Evolutionary conservation across 2,113 vertebrate genomes (phyloP).

Genomic region (crab-eating macaque (Macaca fascicularis)): DNA sequence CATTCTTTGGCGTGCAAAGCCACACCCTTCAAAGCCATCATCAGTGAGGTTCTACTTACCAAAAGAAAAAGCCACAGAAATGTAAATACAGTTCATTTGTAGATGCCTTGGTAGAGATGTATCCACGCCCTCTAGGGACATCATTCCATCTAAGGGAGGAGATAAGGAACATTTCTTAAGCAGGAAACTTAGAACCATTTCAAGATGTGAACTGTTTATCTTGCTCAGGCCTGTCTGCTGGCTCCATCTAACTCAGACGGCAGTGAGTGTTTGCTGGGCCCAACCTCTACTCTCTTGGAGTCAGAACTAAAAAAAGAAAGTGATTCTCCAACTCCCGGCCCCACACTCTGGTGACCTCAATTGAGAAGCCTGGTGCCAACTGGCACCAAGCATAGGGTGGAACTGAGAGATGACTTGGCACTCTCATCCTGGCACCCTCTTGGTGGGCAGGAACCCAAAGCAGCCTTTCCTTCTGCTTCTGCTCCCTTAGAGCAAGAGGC

Average conservation of each 20-base stretch:
- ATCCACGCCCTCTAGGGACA: conserved; percentile 67
- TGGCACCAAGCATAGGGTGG: conserved; percentile 40
- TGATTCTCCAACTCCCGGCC: not conserved
- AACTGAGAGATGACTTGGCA: conserved; percentile 44
- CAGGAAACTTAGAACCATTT: conserved; percentile 68
- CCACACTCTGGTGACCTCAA: conserved; percentile 39
- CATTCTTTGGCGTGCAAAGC: conserved; percentile 47
- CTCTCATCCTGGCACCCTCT: conserved; percentile 44
- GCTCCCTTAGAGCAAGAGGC: not conserved
- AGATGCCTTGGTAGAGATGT: conserved; percentile 38
- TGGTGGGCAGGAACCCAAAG: conserved; percentile 50
- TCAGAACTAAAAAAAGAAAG: conserved; percentile 61
- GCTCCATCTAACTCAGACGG: conserved; percentile 37
- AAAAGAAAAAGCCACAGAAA: conserved; percentile 69
- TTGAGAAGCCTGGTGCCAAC: conserved; percentile 51
- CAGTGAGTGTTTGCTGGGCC: conserved; percentile 59
- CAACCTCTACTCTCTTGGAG: conserved; percentile 60
- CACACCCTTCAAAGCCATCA: conserved; percentile 60
- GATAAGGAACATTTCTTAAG: conserved; percentile 62
- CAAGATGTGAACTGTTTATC: conserved; percentile 61
- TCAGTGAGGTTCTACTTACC: not conserved
- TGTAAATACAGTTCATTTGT: conserved; percentile 71
- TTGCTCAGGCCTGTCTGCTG: conserved; percentile 72
- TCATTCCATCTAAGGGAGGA: conserved; percentile 78
- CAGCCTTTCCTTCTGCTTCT: not conserved